Conservation (phyloP, 1,140 invertebrate genomes). For the Octopus sinensis region DNA sequence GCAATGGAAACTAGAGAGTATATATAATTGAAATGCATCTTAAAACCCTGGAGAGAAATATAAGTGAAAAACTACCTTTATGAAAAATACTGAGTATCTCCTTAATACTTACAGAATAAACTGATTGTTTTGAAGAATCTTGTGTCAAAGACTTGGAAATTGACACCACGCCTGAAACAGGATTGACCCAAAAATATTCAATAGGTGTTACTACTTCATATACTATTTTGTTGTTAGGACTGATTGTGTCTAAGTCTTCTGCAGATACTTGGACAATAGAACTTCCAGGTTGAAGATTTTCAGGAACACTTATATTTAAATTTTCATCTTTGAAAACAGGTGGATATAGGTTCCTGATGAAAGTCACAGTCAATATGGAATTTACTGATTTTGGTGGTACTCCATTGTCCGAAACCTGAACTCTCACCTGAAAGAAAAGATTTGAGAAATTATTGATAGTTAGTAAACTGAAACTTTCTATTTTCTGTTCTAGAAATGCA, state of each 20-base stretch:
- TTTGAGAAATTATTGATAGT: too few species aligned
- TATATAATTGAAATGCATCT: too few species aligned
- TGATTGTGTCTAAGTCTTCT: slow-evolving; percentile 60
- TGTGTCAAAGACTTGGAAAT: not conserved
- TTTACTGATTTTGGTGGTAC: slow-evolving; percentile 16
- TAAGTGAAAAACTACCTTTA: not conserved
- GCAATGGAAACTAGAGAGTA: too few species aligned
- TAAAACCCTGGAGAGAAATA: too few species aligned
- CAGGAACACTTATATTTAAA: slow-evolving; percentile 33
- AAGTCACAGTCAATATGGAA: slow-evolving; percentile 70
- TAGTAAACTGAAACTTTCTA: too few species aligned
- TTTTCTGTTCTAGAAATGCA: too few species aligned
- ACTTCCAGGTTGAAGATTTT: slow-evolving; percentile 35
- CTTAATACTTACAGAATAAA: not conserved
- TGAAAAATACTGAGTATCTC: not conserved
- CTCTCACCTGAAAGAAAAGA: slow-evolving; percentile 16
- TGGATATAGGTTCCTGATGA: slow-evolving; percentile 72
- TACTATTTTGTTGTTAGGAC: not conserved
- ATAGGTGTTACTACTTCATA: not conserved
- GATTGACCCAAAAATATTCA: not conserved
- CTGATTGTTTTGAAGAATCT: not conserved
- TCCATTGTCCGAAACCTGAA: slow-evolving; percentile 30
- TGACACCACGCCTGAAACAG: not conserved
- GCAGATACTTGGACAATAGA: slow-evolving; percentile 37
- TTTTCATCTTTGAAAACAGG: slow-evolving; percentile 68